Conservation (phyloP, 2,113 vertebrate species). For the Tyto alba region DNA sequence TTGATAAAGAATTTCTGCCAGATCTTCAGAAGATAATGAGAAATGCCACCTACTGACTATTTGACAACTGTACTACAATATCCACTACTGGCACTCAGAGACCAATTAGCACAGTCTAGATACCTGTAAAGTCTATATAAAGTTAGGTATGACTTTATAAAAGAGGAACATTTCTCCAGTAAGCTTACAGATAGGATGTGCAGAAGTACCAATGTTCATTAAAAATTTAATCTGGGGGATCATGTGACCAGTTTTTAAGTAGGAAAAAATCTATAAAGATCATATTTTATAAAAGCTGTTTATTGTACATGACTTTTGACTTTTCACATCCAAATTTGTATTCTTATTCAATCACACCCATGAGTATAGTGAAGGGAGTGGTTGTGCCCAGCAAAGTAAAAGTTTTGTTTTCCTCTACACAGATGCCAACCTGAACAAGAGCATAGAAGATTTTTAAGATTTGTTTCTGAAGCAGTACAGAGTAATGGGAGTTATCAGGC, state of each 20-base stretch:
- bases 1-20: background rate
- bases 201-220: background rate
- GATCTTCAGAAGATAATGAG: background rate
- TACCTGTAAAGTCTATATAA: background rate
- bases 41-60: background rate
- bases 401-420: background rate
- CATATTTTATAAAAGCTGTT: background rate
- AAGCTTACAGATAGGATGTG: background rate
- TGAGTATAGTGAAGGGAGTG: background rate
- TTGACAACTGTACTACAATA: background rate
- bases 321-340: background rate
- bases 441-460: constrained; percentile 98
- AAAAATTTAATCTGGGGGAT: background rate
- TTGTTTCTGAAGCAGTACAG: constrained; percentile 95
- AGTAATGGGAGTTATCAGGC: constrained; percentile 85
- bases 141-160: background rate
- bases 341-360: background rate
- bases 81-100: background rate
- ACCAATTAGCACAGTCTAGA: background rate
- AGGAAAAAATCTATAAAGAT: background rate
- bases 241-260: background rate
- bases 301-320: background rate
- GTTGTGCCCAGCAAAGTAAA: background rate
- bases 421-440: constrained; percentile 87
- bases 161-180: background rate